These are phyloP conservation scores for Cyprinodon variegatus DNA, from an alignment of 2,113 vertebrate species.

Conservation along the genomic window DNA sequence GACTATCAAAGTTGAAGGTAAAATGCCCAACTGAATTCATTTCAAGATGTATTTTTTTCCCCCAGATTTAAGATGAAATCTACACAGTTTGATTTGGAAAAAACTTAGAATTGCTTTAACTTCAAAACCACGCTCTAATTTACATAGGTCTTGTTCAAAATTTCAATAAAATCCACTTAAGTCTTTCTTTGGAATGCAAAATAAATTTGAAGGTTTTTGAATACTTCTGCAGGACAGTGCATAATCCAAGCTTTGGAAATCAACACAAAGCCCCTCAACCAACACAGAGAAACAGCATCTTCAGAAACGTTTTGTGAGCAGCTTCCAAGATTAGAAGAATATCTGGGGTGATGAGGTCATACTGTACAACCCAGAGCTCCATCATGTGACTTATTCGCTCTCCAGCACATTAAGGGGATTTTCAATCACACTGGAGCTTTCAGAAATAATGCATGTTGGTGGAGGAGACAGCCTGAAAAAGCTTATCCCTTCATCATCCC, in stretches of 20 bases:
- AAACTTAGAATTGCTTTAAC: background rate
- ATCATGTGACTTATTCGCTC: slow-evolving; percentile 59
- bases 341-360: slow-evolving; percentile 63
- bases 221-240: no score
- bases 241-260: background rate
- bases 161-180: no score
- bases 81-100: background rate
- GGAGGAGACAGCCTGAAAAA: slow-evolving; percentile 19
- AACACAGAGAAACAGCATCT: background rate
- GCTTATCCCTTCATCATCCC: slow-evolving; percentile 52
- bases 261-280: background rate
- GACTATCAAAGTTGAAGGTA: background rate
- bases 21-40: background rate
- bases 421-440: slow-evolving; percentile 9
- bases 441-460: slow-evolving; percentile 31
- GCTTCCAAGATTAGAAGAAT: slow-evolving; percentile 45
- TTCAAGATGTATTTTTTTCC: background rate
- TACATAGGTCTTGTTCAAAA: no score
- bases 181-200: no score
- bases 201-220: no score
- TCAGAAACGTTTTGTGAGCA: slow-evolving; percentile 41
- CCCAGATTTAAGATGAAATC: background rate
- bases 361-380: slow-evolving; percentile 49
- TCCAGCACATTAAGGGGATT: background rate
- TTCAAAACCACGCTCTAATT: no score